Evolutionary conservation across 2,797 vertebrate species (phyloP).

Genomic region (Hypotaenidia okinawae): DNA sequence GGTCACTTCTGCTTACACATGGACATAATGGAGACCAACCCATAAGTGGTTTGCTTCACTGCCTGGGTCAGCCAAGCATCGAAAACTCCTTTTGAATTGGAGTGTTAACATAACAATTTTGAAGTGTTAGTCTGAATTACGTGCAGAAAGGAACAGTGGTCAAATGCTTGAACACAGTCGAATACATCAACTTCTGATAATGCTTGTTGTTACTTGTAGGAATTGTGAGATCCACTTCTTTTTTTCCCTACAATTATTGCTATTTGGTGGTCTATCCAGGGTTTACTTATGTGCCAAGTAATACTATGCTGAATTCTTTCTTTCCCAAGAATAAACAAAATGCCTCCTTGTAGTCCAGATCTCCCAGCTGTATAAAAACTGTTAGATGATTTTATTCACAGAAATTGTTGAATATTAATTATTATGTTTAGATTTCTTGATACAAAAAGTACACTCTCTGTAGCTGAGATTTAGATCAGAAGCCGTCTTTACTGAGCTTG

Average conservation of each 20-base stretch:
- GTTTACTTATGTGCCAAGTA: not conserved
- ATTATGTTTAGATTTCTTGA: not conserved
- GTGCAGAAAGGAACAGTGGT: not conserved
- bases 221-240: not conserved
- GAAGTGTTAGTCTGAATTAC: not conserved
- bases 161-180: not conserved
- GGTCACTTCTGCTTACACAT: not conserved
- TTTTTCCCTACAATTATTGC: rapidly evolving
- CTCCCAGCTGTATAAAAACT: not conserved
- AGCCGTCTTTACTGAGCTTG: not conserved
- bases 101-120: not conserved
- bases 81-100: not conserved
- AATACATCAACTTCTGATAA: not conserved
- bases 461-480: not conserved
- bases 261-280: not conserved
- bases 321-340: not conserved
- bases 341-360: not conserved
- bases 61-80: not conserved
- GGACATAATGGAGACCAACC: not conserved
- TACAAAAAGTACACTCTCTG: not conserved
- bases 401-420: not conserved
- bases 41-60: not conserved
- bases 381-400: not conserved
- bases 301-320: not conserved
- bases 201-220: not conserved